Conservation (phyloP, 2,113 vertebrate species). For the Calidris pugnax region DNA sequence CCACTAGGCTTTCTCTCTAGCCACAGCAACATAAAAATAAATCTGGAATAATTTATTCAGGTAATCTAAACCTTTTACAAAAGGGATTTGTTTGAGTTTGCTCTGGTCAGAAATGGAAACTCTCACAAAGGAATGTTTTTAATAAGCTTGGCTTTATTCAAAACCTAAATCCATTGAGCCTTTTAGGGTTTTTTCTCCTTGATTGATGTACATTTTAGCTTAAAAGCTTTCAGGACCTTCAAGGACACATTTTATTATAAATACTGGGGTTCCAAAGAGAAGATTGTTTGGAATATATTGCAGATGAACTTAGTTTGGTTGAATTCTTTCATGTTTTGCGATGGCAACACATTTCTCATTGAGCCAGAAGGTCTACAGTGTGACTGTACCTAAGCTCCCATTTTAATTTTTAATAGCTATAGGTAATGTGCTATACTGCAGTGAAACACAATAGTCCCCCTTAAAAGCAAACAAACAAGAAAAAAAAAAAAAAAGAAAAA, state of each 20-base stretch:
- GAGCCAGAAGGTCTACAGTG: not conserved
- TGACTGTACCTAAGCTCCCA: not conserved
- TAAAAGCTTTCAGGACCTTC: not conserved
- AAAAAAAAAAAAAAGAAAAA: too few species aligned
- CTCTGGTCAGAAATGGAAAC: not conserved
- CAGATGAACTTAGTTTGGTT: not conserved
- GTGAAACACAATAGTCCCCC: not conserved
- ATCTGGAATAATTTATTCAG: not conserved
- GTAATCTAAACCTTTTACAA: not conserved
- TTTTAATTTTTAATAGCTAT: not conserved
- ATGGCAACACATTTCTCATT: not conserved
- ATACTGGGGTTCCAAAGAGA: not conserved
- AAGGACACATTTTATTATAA: not conserved
- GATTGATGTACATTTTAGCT: not conserved
- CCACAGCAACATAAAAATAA: not conserved
- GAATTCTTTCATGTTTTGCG: not conserved
- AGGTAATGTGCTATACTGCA: not conserved
- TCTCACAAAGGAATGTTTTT: not conserved
- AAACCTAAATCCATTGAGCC: not conserved
- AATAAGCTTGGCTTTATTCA: not conserved
- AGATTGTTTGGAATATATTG: not conserved
- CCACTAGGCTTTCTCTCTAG: not conserved
- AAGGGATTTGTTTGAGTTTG: not conserved
- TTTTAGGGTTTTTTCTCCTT: not conserved
- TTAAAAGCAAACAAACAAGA: not conserved